phyloP scores from a whole-genome alignment of 2,797 vertebrate species.

The Takifugu rubripes region DNA sequence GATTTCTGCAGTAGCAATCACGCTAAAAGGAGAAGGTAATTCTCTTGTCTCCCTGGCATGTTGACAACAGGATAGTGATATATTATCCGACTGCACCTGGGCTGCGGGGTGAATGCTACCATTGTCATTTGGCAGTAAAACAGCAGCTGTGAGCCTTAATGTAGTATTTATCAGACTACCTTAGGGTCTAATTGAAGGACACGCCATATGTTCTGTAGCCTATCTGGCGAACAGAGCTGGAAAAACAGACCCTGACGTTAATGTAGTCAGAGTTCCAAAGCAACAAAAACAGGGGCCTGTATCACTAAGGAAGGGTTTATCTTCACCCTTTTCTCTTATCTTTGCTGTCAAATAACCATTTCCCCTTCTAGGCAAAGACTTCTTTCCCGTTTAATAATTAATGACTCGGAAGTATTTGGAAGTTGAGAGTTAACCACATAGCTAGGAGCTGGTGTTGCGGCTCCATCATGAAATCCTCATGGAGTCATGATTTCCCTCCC shows the following conservation, averaged over 20 bases:
- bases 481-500: not conserved
- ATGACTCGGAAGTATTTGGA: conserved; percentile 36
- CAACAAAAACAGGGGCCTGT: conserved; percentile 13
- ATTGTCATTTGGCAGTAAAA: conserved; percentile 12
- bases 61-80: conserved; percentile 26
- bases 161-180: conserved; percentile 17
- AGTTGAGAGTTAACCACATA: conserved; percentile 15
- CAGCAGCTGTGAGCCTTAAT: conserved; percentile 1
- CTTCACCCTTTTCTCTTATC: conserved; percentile 36
- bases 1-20: conserved; percentile 16
- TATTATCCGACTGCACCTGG: conserved; percentile 27
- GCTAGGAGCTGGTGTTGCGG: conserved; percentile 16
- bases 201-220: not conserved
- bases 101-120: not conserved
- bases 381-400: conserved; percentile 32
- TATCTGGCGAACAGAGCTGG: conserved; percentile 4
- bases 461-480: conserved; percentile 21
- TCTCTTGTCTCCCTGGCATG: conserved; percentile 6
- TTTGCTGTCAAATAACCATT: conserved; percentile 36
- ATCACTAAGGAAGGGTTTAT: conserved; percentile 26
- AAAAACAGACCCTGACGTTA: conserved; percentile 12
- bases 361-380: conserved; percentile 12
- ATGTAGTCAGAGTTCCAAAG: conserved; percentile 11
- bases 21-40: conserved; percentile 4
- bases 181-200: conserved; percentile 7